Evolutionary conservation across 2,113 vertebrate species (phyloP).

Genomic region (Hyaena hyaena): DNA sequence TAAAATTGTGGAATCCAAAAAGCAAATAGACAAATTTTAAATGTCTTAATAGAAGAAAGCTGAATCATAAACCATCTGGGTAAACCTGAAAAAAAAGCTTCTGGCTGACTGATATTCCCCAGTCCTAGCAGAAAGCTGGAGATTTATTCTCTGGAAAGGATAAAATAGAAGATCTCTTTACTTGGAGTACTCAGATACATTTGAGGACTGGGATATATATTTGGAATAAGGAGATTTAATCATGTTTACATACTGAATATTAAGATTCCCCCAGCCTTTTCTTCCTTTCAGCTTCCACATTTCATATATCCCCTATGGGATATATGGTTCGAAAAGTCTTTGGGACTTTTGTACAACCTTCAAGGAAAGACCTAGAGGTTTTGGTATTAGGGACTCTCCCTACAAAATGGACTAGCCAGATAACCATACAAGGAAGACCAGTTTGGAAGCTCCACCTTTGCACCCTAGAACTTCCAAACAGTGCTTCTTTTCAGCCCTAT

Average conservation of each 20-base stretch:
- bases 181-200: background rate
- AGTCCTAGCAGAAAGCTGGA: slow-evolving; percentile 7
- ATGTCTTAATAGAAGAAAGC: background rate
- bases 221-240: background rate
- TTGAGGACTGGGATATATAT: background rate
- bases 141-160: slow-evolving; percentile 3
- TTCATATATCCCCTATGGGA: background rate
- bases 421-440: background rate
- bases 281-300: background rate
- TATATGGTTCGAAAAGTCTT: background rate
- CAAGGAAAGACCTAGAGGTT: background rate
- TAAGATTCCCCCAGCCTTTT: background rate
- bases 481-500: background rate
- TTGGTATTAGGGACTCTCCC: background rate
- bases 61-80: background rate
- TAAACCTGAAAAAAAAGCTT: slow-evolving; percentile 27
- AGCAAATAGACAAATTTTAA: slow-evolving; percentile 21
- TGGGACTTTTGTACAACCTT: background rate
- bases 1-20: background rate
- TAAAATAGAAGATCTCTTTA: slow-evolving; percentile 25
- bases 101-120: background rate
- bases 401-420: background rate
- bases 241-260: background rate
- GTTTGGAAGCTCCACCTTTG: background rate
- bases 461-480: background rate